A percentile compares a stretch with the other conserved stretches of the same genome.
Conservation (phyloP, 2,113 vertebrate genomes). For the Pantherophis guttatus region DNA sequence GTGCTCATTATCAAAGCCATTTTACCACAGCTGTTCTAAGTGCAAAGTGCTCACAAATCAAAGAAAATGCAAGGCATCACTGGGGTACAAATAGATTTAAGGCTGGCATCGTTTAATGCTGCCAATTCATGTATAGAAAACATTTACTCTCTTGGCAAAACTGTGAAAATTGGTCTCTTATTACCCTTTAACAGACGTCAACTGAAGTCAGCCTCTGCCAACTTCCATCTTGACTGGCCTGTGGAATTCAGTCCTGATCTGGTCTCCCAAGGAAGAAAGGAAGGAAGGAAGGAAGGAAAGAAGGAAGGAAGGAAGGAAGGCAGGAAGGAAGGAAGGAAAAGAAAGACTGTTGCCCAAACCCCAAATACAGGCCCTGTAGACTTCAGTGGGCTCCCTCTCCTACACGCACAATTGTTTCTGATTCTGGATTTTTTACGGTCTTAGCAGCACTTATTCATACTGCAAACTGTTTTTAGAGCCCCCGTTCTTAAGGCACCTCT, state of each 20-base stretch:
- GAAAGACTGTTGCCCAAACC: too few species aligned
- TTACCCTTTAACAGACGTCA: too few species aligned
- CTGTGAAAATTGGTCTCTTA: not conserved
- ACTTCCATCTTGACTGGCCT: not conserved
- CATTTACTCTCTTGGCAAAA: constrained; percentile 32
- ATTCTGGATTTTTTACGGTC: not conserved
- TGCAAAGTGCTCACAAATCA: constrained; percentile 60
- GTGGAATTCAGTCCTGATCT: not conserved
- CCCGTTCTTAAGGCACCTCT: not conserved
- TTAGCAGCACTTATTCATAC: not conserved
- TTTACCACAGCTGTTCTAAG: constrained; percentile 67
- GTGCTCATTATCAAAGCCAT: constrained; percentile 74
- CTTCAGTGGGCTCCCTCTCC: not conserved
- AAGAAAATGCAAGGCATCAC: constrained; percentile 25
- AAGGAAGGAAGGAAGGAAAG: not conserved
- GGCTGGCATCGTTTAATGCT: constrained; percentile 34
- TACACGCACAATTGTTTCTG: not conserved
- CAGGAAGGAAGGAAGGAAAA: not conserved
- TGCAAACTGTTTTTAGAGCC: not conserved
- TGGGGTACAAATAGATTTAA: constrained; percentile 15
- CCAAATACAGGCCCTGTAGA: too few species aligned
- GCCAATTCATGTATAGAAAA: not conserved
- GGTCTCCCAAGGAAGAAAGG: not conserved
- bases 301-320: not conserved
- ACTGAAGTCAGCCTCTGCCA: not conserved